These are phyloP conservation scores for Coracopsis vasa DNA, from an alignment of 2,113 vertebrate species.

Conservation along the genomic window DNA sequence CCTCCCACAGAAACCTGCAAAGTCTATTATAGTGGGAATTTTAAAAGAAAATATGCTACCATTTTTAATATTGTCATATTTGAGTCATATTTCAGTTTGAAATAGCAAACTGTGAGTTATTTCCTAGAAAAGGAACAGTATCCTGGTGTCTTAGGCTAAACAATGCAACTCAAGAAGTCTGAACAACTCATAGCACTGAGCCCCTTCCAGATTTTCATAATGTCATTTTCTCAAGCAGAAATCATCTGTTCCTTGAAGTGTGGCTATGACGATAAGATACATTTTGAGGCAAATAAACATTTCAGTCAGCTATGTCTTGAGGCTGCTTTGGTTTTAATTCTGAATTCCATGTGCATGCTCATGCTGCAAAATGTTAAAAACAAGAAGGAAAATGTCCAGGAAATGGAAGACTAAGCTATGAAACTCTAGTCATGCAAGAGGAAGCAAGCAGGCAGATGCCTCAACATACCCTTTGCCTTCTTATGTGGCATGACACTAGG, in stretches of 20 bases:
- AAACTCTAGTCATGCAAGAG: not conserved
- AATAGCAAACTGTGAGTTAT: not conserved
- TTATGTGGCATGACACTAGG: not conserved
- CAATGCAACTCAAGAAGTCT: not conserved
- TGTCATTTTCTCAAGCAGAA: not conserved
- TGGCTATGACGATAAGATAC: not conserved
- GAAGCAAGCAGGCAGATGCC: not conserved
- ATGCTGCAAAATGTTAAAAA: not conserved
- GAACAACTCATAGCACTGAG: not conserved
- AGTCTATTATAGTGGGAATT: not conserved
- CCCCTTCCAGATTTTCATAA: not conserved
- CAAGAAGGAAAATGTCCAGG: not conserved
- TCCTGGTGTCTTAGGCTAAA: not conserved
- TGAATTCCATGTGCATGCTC: not conserved
- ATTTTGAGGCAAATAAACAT: not conserved
- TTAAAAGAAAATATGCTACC: not conserved
- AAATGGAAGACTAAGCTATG: not conserved
- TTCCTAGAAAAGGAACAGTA: not conserved
- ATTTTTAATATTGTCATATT: not conserved
- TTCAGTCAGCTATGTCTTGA: not conserved
- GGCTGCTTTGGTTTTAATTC: not conserved
- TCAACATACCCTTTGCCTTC: not conserved
- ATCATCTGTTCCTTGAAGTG: slow-evolving; percentile 12
- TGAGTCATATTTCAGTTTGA: not conserved
- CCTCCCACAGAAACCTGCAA: not conserved